phyloP scores from a whole-genome alignment of 2,797 vertebrate species.

The Cheirogaleus major region DNA sequence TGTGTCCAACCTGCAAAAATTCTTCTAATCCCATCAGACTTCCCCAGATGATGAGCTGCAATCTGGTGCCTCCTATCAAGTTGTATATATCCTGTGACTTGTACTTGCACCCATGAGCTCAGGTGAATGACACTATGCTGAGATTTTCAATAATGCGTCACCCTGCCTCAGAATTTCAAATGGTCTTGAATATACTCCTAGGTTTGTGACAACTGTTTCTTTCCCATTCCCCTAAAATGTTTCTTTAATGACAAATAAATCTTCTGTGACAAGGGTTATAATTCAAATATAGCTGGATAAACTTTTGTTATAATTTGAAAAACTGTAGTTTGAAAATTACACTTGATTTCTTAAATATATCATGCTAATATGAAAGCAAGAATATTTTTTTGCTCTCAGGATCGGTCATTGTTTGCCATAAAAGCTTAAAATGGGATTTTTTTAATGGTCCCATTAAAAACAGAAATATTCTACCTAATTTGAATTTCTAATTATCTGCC shows the following conservation, averaged over 20 bases:
- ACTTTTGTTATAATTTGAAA: not conserved
- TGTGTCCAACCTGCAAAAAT: not conserved
- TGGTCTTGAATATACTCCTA: not conserved
- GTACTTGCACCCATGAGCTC: not conserved
- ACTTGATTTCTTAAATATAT: not conserved
- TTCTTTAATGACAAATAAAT: constrained; percentile 2
- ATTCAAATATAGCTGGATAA: constrained; percentile 10
- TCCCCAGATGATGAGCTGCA: constrained; percentile 1
- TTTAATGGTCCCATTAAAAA: constrained; percentile 20
- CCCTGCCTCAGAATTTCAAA: not conserved
- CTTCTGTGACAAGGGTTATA: not conserved
- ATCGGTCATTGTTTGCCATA: constrained; percentile 37
- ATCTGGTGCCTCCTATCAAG: not conserved
- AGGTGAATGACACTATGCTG: not conserved
- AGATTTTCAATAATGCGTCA: not conserved
- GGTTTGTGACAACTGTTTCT: constrained; percentile 2
- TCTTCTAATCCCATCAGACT: not conserved
- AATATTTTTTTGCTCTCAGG: not conserved
- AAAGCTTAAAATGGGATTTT: constrained; percentile 23
- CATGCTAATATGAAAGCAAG: not conserved
- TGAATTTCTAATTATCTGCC: constrained; percentile 5
- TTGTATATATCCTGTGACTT: not conserved
- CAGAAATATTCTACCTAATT: constrained; percentile 14
- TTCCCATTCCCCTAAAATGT: not conserved
- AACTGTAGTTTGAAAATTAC: constrained; percentile 26